Evolutionary conservation across 2,888 invertebrate genomes (phyloP).

Genomic region (Sinelater perroti): DNA sequence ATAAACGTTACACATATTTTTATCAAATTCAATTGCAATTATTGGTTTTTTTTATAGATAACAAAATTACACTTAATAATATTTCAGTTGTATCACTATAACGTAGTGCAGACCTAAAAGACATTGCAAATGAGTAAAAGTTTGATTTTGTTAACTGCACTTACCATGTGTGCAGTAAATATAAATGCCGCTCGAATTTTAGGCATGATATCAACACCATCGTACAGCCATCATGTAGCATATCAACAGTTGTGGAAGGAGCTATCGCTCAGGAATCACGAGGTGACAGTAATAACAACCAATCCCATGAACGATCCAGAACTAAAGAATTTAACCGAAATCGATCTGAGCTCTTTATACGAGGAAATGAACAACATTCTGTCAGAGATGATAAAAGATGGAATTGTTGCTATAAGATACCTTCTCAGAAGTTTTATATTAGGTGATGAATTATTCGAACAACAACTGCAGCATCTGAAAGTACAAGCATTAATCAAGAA

Average conservation of each 20-base stretch:
- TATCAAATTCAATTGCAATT: no score
- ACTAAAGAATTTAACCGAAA: constrained; percentile 4
- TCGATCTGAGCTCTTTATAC: not conserved
- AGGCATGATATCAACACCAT: not conserved
- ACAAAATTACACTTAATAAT: no score
- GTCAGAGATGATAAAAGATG: not conserved
- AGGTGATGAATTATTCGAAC: not conserved
- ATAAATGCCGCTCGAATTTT: constrained; percentile 1
- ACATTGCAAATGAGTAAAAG: no score
- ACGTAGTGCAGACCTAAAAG: no score
- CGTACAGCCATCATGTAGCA: constrained; percentile 1
- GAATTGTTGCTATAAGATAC: not conserved
- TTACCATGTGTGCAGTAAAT: no score
- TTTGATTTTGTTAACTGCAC: no score
- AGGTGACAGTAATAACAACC: constrained; percentile 3
- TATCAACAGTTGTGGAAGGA: not conserved
- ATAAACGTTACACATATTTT: no score
- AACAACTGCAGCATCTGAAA: not conserved
- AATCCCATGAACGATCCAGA: constrained; percentile 3
- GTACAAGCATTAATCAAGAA: not conserved
- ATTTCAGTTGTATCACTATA: no score
- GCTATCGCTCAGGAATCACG: no score
- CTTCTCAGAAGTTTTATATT: not conserved
- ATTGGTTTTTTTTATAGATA: no score
- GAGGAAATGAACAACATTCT: not conserved